Percentiles rank a stretch among this genome's conserved stretches.
phyloP scores from a whole-genome alignment of 1,140 invertebrate species.

The Magallana gigas region DNA sequence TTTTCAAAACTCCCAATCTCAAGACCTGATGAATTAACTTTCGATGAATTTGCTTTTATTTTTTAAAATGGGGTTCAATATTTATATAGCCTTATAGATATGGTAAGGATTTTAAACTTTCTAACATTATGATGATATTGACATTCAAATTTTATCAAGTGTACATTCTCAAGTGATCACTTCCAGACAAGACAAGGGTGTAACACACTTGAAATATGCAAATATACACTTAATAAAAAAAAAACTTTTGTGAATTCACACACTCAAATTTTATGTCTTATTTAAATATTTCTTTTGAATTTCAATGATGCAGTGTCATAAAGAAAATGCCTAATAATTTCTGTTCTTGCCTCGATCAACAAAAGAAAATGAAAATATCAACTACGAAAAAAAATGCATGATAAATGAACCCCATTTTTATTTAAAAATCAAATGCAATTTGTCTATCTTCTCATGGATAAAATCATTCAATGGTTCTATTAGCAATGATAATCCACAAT shows the following conservation, averaged over 20 bases:
- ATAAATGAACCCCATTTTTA: constrained; percentile 7
- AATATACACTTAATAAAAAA: not conserved
- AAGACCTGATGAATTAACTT: not conserved
- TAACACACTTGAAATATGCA: not conserved
- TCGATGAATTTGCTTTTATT: not conserved
- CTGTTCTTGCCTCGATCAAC: too few relatives aligned
- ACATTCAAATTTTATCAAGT: not conserved
- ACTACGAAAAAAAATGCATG: not conserved
- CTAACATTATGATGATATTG: not conserved
- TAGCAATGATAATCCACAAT: not conserved
- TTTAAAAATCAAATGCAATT: not conserved
- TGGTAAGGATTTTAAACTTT: too few relatives aligned
- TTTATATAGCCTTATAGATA: not conserved
- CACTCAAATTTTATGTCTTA: too few relatives aligned
- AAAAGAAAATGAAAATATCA: too few relatives aligned
- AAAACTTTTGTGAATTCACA: too few relatives aligned
- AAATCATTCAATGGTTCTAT: not conserved
- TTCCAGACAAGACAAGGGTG: not conserved
- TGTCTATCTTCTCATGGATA: not conserved
- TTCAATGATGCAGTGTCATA: too few relatives aligned
- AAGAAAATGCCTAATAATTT: too few relatives aligned
- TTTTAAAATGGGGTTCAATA: constrained; percentile 28
- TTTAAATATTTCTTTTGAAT: too few relatives aligned
- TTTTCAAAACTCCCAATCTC: not conserved
- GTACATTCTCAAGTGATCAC: not conserved